These are phyloP conservation scores for Limnephilus lunatus DNA, from an alignment of 2,888 invertebrate species.

Conservation along the genomic window DNA sequence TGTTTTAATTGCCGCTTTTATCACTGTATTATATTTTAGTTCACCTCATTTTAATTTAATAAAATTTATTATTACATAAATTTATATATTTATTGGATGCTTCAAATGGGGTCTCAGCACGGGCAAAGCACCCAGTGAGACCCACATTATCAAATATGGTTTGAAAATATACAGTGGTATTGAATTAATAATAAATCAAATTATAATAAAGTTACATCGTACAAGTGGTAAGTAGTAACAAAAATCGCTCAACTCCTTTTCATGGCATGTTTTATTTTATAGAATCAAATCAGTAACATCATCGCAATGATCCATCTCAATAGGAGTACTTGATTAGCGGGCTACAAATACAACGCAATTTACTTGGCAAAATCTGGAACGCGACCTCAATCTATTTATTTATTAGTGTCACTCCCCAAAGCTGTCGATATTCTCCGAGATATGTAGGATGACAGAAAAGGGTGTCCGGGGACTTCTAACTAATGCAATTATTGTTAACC, in stretches of 20 bases:
- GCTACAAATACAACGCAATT: background rate
- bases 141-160: no score
- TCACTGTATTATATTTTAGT: no score
- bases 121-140: no score
- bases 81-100: no score
- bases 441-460: constrained; percentile 72
- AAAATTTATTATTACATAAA: no score
- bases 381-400: background rate
- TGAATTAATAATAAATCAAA: no score
- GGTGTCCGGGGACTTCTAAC: constrained; percentile 32
- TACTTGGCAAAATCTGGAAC: background rate
- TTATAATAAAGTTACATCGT: no score
- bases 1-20: no score
- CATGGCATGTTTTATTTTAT: background rate
- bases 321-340: background rate
- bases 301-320: background rate
- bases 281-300: background rate
- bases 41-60: no score
- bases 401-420: background rate
- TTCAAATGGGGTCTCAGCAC: no score
- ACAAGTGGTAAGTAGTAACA: no score
- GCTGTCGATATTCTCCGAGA: constrained; percentile 39
- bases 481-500: constrained; percentile 58
- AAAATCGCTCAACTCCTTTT: background rate
- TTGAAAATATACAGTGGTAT: no score